phyloP scores from a whole-genome alignment of 2,113 vertebrate genomes.

The Rissa tridactyla region DNA sequence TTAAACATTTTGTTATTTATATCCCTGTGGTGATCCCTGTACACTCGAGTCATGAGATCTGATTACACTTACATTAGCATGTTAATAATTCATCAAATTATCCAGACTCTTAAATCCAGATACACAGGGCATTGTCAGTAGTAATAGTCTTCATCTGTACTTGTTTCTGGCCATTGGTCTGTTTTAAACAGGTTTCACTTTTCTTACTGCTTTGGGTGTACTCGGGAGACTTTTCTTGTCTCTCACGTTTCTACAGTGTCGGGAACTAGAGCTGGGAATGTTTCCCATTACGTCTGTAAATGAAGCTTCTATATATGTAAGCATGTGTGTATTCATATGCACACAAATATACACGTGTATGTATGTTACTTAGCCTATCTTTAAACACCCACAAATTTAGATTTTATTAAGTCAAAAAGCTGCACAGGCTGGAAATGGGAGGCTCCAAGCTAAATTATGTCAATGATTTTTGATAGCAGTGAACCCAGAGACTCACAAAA shows the following conservation, averaged over 20 bases:
- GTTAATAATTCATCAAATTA: constrained; percentile 23
- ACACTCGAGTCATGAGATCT: not conserved
- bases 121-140: not conserved
- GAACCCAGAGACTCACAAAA: not conserved
- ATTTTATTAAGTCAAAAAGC: not conserved
- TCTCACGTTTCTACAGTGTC: fast-evolving
- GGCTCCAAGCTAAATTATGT: not conserved
- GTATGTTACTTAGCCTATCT: not conserved
- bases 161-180: not conserved
- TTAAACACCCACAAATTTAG: not conserved
- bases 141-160: not conserved
- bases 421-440: not conserved
- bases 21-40: not conserved
- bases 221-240: not conserved
- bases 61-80: not conserved
- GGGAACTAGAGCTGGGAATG: not conserved
- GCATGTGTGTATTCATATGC: fast-evolving
- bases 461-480: not conserved
- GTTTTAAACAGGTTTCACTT: not conserved
- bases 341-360: not conserved
- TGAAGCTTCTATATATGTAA: not conserved
- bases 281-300: not conserved
- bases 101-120: not conserved
- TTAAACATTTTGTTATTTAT: not conserved
- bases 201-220: not conserved